Conservation (phyloP, 1,140 invertebrate genomes). For the Trichonephila inaurata region DNA sequence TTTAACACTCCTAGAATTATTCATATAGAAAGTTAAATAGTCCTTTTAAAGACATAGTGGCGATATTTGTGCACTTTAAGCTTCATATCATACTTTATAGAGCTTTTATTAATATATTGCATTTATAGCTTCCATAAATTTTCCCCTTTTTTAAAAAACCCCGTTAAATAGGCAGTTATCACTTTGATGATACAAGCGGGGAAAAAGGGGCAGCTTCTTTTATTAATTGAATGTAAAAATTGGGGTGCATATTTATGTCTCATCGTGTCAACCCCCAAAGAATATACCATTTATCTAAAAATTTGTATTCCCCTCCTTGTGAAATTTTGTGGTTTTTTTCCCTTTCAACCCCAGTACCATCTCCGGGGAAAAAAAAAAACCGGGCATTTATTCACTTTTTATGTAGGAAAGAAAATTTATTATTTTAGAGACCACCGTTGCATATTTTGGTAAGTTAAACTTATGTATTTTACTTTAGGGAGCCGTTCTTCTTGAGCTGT, state of each 20-base stretch:
- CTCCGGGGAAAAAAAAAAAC: not conserved
- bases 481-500: no score
- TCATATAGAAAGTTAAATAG: not conserved
- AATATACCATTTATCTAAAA: slow-evolving; percentile 23
- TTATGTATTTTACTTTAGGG: no score
- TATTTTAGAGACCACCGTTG: not conserved
- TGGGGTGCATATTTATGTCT: slow-evolving; percentile 29
- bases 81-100: not conserved
- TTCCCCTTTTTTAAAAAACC: not conserved
- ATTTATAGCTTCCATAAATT: not conserved
- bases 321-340: not conserved
- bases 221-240: slow-evolving; percentile 52
- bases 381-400: not conserved
- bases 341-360: not conserved
- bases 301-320: not conserved
- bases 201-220: slow-evolving; percentile 35
- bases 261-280: slow-evolving; percentile 15
- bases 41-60: not conserved
- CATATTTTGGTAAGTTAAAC: no score
- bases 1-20: no score
- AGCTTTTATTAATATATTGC: slow-evolving; percentile 34
- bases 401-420: not conserved
- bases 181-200: slow-evolving; percentile 33
- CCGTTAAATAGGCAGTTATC: slow-evolving; percentile 7
- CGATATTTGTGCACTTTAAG: slow-evolving; percentile 40